Percentiles rank a stretch among this genome's conserved stretches.
phyloP scores from a whole-genome alignment of 2,797 vertebrate genomes.

The Psittacula derbiana region DNA sequence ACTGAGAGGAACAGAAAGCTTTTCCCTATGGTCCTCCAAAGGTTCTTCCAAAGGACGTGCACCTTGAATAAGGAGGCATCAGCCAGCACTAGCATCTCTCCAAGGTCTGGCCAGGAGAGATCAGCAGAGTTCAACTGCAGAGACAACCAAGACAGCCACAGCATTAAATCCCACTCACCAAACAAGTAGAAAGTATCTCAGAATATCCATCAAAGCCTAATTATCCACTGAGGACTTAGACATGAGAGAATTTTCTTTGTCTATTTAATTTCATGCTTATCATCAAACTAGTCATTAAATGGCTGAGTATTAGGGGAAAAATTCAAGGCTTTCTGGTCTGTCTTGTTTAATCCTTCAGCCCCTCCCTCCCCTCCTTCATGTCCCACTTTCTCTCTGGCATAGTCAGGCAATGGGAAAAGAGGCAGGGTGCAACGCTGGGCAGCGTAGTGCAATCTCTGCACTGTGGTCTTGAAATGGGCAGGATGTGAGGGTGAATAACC shows the following conservation, averaged over 20 bases:
- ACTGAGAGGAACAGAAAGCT: neutral
- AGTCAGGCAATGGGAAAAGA: neutral
- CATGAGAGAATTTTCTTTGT: constrained; percentile 63
- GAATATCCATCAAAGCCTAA: constrained; percentile 42
- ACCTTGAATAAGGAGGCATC: neutral
- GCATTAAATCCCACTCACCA: neutral
- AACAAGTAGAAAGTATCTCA: constrained; percentile 18
- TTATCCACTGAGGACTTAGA: constrained; percentile 56
- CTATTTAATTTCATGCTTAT: constrained; percentile 72
- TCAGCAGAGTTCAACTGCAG: neutral
- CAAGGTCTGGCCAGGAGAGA: neutral
- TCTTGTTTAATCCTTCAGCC: constrained; percentile 54
- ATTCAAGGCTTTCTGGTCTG: constrained; percentile 55
- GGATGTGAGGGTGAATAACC: neutral
- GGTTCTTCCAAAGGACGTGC: neutral
- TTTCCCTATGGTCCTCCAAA: neutral
- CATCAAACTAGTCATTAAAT: constrained; percentile 68
- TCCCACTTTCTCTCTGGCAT: constrained; percentile 10
- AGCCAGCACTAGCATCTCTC: neutral
- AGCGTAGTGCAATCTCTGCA: neutral
- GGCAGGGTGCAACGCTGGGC: neutral
- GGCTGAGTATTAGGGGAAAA: constrained; percentile 52
- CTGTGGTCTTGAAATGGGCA: neutral
- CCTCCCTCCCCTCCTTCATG: neutral
- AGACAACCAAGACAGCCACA: neutral